phyloP scores from a whole-genome alignment of 2,797 vertebrate genomes.

The Lagothrix lagotricha region DNA sequence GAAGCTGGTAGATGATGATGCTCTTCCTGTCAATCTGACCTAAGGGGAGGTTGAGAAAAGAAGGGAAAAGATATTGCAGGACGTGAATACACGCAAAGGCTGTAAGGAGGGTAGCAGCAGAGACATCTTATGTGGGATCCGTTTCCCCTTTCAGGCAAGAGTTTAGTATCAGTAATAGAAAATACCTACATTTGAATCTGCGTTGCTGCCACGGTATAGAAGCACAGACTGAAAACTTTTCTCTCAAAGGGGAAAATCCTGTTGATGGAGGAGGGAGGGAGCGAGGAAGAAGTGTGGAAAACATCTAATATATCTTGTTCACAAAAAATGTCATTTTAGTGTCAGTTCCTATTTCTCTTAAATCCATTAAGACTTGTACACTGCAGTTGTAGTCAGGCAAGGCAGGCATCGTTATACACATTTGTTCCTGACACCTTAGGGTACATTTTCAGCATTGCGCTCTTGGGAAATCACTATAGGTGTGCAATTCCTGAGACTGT shows the following conservation, averaged over 20 bases:
- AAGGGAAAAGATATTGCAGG: background rate
- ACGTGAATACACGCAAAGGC: background rate
- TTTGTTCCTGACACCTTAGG: slow-evolving; percentile 72
- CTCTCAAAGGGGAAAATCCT: slow-evolving; percentile 21
- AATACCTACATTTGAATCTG: background rate
- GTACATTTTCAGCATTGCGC: slow-evolving; percentile 37
- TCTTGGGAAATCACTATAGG: slow-evolving; percentile 73
- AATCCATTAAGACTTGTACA: slow-evolving; percentile 36
- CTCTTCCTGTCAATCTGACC: background rate
- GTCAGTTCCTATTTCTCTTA: slow-evolving; percentile 59
- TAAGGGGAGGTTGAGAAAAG: background rate
- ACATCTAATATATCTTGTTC: slow-evolving; percentile 58
- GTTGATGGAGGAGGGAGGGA: background rate
- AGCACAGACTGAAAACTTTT: background rate
- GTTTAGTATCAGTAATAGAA: background rate
- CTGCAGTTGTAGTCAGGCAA: slow-evolving; percentile 37
- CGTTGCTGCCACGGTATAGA: background rate
- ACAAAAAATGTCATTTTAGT: slow-evolving; percentile 40
- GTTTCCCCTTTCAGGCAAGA: background rate
- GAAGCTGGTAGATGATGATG: background rate
- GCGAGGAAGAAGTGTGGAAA: background rate
- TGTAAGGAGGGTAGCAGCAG: background rate
- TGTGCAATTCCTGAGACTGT: slow-evolving; percentile 54
- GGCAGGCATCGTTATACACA: slow-evolving; percentile 52
- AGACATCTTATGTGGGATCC: background rate